Conservation (phyloP, 2,888 invertebrate species). For the Amitus sp. region DNA sequence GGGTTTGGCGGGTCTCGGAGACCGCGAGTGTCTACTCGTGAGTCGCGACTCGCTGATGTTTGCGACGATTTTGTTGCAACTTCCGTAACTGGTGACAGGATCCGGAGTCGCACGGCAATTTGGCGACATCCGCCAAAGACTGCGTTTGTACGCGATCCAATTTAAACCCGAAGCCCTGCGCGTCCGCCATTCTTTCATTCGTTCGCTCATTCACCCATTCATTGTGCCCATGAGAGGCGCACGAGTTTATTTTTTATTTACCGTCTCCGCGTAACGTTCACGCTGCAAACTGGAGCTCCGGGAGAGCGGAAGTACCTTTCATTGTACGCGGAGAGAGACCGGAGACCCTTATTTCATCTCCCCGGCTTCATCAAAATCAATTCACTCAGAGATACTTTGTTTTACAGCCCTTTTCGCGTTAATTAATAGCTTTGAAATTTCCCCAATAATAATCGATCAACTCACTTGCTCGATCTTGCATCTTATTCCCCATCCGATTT, state of each 20-base stretch:
- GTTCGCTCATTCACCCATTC: slow-evolving; percentile 49
- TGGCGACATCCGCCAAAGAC: slow-evolving; percentile 62
- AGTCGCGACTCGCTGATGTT: not conserved
- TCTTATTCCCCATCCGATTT: slow-evolving; percentile 76
- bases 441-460: no score
- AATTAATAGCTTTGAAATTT: not conserved
- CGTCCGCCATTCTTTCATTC: slow-evolving; percentile 52
- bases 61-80: slow-evolving; percentile 31
- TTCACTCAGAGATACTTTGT: slow-evolving; percentile 1
- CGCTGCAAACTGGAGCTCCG: slow-evolving; percentile 43
- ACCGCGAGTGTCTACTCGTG: not conserved
- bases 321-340: slow-evolving; percentile 52
- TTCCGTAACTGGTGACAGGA: slow-evolving; percentile 42
- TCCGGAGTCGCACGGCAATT: slow-evolving; percentile 63
- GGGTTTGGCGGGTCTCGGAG: no score
- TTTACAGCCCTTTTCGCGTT: not conserved
- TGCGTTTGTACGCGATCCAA: slow-evolving; percentile 63
- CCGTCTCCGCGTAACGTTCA: slow-evolving; percentile 43
- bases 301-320: slow-evolving; percentile 56
- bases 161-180: slow-evolving; percentile 60
- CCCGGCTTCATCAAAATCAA: slow-evolving; percentile 38
- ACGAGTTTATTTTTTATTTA: slow-evolving; percentile 54
- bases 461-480: slow-evolving; percentile 80
- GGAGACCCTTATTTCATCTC: slow-evolving; percentile 51
- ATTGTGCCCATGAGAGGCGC: slow-evolving; percentile 43